Base-by-base conservation (phyloP, 2,888 invertebrate species). In the Molanna angustata region DNA sequence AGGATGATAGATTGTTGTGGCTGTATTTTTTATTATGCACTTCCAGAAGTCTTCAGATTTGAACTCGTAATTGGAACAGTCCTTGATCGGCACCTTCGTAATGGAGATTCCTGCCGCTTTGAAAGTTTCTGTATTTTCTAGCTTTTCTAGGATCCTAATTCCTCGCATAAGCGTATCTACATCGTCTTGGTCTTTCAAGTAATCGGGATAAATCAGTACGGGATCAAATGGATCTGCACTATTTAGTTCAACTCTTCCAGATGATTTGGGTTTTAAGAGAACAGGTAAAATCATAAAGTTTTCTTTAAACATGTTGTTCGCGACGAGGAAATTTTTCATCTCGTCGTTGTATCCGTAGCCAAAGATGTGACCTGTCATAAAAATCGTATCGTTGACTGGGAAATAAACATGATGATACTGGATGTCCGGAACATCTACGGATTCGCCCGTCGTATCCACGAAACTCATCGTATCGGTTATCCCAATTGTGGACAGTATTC, bases 151-250 rank as follows among this genome's bases (percentile, higher is more conserved):
- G 37, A 70, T 70, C 43, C 69, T 62, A 11, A 78, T 65, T 0
- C 69, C 74, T 43, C 71, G 66, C 2, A 73, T 59, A 13, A 79
- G 61, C 1, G 70, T 70, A 27, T 74, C 63, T 1, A 80, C 60
- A 63, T 87, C 86, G 49, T 73, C 67, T 1, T 69, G 64, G 13
- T 83, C 74, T 1, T 69, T 65, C 19, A 87, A 74, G 65, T 86
- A 87, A 62, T 85, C 84, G 1, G 84, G 71, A 61, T 80, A 71
- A 40, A 88, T 81, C 17, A 74, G 61, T 0, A 86, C 86, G 47
- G 77, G 69, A 3, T 82, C 80, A 19, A 69, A 65, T 0, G 85
- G 83, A 64, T 86, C 66, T 1, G 66, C 67, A 1, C 79, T 78
- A 35, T 66, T 66, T 11, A 88, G 65, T 51, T 71, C 68, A 2